Conservation (phyloP, 2,797 vertebrate species). For the Anabacerthia variegaticeps region DNA sequence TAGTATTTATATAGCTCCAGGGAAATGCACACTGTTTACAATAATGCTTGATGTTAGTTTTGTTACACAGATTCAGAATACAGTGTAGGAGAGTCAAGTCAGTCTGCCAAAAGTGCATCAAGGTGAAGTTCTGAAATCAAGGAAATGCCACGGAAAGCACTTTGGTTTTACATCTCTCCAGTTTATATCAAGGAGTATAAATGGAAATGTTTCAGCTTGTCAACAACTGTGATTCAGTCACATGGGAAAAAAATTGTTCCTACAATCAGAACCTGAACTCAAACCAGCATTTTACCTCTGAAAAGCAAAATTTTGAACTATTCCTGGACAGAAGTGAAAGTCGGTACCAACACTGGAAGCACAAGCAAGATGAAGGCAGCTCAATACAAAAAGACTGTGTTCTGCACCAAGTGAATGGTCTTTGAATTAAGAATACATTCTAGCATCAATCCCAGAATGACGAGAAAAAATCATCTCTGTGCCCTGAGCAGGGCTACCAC, state of each 20-base stretch:
- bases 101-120: neutral
- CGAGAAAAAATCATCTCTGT: neutral
- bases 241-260: accelerated
- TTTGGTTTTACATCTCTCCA: neutral
- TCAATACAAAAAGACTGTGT: neutral
- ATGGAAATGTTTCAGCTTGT: neutral
- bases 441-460: neutral
- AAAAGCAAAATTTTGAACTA: neutral
- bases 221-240: neutral
- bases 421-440: neutral
- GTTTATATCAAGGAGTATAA: neutral
- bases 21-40: neutral
- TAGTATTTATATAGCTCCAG: neutral
- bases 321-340: neutral
- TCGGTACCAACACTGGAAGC: neutral
- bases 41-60: neutral
- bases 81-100: neutral
- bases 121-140: neutral
- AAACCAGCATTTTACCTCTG: neutral
- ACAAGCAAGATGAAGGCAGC: neutral
- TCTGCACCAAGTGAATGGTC: neutral
- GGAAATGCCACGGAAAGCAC: neutral
- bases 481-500: neutral
- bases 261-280: neutral
- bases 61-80: neutral